Conservation (phyloP, 2,888 invertebrate species). For the Metalampra italica region DNA sequence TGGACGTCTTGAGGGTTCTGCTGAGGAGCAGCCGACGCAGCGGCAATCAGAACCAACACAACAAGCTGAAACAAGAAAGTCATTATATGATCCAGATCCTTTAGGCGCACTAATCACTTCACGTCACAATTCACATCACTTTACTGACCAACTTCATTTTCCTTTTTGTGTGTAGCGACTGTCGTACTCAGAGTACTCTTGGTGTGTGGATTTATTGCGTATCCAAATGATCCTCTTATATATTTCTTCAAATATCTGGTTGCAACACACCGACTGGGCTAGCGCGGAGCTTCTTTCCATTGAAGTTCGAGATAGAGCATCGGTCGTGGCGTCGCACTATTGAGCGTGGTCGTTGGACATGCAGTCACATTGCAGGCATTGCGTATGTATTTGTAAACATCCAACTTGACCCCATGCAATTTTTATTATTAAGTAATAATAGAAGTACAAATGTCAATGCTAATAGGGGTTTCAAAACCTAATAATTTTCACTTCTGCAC, state of each 20-base stretch:
- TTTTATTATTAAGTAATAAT: constrained; percentile 54
- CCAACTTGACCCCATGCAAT: constrained; percentile 42
- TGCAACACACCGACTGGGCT: constrained; percentile 53
- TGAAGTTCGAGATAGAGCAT: constrained; percentile 36
- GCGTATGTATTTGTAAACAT: constrained; percentile 41
- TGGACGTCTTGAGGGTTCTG: constrained; percentile 73
- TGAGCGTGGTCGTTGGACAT: constrained; percentile 13
- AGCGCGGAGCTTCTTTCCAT: constrained; percentile 33
- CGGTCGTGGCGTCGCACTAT: constrained; percentile 18
- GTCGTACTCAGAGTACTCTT: constrained; percentile 50
- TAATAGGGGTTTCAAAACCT: constrained; percentile 52
- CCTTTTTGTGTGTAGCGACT: constrained; percentile 40
- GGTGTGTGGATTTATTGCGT: constrained; percentile 65
- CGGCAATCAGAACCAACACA: constrained; percentile 46
- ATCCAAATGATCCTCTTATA: constrained; percentile 65
- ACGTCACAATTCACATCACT: constrained; percentile 18
- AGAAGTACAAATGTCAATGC: constrained; percentile 58
- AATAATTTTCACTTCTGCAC: constrained; percentile 32
- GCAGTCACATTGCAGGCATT: constrained; percentile 17
- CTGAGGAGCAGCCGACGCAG: constrained; percentile 56
- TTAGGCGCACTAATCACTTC: constrained; percentile 29
- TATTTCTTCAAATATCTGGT: constrained; percentile 66
- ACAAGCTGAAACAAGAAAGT: constrained; percentile 56
- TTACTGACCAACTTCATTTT: constrained; percentile 71
- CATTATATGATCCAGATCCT: constrained; percentile 18